Evolutionary conservation across 2,888 invertebrate species (phyloP).

Genomic region (Diarsia dahlii): DNA sequence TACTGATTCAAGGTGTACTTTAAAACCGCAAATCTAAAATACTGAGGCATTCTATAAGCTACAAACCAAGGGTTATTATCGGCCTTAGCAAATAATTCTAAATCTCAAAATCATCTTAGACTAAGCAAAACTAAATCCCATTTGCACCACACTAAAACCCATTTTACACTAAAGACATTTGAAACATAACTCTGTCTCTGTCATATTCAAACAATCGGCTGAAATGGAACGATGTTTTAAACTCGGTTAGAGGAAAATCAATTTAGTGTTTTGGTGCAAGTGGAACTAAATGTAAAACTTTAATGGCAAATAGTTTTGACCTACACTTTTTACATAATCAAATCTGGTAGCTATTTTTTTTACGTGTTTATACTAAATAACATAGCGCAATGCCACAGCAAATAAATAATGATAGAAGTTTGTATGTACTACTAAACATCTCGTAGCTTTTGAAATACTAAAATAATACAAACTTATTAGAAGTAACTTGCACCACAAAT

Average conservation of each 20-base stretch:
- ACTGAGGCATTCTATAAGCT: slow-evolving; percentile 69
- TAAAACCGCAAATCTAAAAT: slow-evolving; percentile 62
- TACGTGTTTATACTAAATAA: background rate
- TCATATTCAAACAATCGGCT: background rate
- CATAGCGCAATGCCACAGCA: background rate
- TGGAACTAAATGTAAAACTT: background rate
- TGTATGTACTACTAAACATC: background rate
- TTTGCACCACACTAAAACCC: background rate
- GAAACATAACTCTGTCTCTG: background rate
- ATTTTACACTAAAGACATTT: background rate
- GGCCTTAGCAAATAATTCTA: slow-evolving; percentile 75
- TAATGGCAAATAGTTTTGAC: slow-evolving; percentile 25
- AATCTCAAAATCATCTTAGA: slow-evolving; percentile 57
- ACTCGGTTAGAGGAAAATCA: background rate
- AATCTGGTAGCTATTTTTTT: too few relatives aligned
- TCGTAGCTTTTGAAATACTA: background rate
- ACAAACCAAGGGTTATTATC: slow-evolving; percentile 81
- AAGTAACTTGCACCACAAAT: background rate
- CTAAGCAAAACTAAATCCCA: slow-evolving; percentile 53
- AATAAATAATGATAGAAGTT: background rate
- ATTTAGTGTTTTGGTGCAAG: background rate
- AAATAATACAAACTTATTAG: background rate
- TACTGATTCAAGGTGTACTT: slow-evolving; percentile 47
- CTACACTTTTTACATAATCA: background rate
- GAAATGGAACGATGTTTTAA: background rate